Conservation (phyloP, 2,113 vertebrate genomes). For the Camelus bactrianus region DNA sequence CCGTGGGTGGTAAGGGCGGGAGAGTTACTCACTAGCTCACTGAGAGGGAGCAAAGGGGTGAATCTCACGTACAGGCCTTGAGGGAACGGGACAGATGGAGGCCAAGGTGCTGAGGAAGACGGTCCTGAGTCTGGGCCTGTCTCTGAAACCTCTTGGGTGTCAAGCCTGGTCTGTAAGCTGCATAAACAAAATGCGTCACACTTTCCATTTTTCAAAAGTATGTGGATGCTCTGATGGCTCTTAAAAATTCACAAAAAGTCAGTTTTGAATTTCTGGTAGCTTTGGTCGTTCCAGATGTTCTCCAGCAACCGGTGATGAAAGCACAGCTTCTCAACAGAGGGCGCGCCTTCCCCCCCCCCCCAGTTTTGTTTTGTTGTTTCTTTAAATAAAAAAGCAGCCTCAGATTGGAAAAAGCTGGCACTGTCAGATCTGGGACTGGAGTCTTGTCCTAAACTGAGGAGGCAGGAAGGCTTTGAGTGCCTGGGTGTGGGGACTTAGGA, state of each 20-base stretch:
- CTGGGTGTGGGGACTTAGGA: too few relatives aligned
- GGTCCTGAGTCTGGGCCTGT: neutral
- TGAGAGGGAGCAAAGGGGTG: neutral
- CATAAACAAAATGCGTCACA: neutral
- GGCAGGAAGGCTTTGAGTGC: neutral
- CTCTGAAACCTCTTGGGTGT: neutral
- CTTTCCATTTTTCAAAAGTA: neutral
- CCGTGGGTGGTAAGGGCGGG: neutral
- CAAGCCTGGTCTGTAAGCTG: neutral
- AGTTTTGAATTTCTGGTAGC: neutral
- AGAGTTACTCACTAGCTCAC: neutral
- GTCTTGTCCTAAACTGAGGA: neutral
- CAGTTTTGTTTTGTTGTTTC: neutral
- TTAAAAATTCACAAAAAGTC: slow-evolving; percentile 4
- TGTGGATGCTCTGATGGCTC: neutral
- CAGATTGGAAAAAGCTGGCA: neutral
- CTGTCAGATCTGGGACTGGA: neutral
- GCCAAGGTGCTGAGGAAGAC: neutral
- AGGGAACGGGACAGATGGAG: neutral
- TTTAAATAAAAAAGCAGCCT: neutral
- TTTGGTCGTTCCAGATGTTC: neutral
- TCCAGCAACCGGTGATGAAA: neutral
- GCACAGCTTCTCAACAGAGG: neutral
- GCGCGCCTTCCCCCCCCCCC: rapidly evolving
- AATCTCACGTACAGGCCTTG: neutral